Base-by-base conservation (phyloP, 2,797 vertebrate species). In the Vespertilio murinus region DNA sequence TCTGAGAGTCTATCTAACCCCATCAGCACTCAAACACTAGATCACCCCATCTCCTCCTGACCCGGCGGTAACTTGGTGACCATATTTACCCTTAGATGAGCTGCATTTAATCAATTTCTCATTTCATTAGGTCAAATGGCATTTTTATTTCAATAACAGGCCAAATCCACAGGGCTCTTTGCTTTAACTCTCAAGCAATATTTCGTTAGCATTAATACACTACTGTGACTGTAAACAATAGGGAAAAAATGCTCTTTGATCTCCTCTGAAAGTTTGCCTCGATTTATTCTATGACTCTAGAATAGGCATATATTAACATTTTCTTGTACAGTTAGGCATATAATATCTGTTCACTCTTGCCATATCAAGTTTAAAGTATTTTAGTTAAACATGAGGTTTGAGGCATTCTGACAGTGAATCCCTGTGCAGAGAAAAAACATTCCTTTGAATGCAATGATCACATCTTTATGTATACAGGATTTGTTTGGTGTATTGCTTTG, bases 61-160 rank as follows among this genome's bases (percentile, higher is more conserved):
- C 95, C 83, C 88, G 28, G 85, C 93, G 90, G 79, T 88, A 92
- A 93, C 90, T 91, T 61, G 12, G 7, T 93, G 88, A 92, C 88
- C 81, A 13, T 95, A 86, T 88, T 91, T 95, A 92, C 88, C 96
- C 94, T 88, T 92, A 95, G 81, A 97, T 96, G 85, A 96, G 96
- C 96, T 95, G 74, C 84, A 77, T 84, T 97, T 95, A 93, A 96
- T 97, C 97, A 97, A 95, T 97, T 97, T 96, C 95, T 97, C 95
- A 97, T 97, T 96, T 97, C 96, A 96, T 97, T 96, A 89, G 97
- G 94, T 97, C 96, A 97, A 78, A 70, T 84, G 88, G 71, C 28
- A 71, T 1, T 6, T 75, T 96, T 96, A 97, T 97, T 97, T 95
- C 90, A 96, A 92, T 94, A 88, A 94, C 52, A 95, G 96, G 94